Base-by-base conservation (phyloP, 2,113 vertebrate genomes). In the Fukomys damarensis region DNA sequence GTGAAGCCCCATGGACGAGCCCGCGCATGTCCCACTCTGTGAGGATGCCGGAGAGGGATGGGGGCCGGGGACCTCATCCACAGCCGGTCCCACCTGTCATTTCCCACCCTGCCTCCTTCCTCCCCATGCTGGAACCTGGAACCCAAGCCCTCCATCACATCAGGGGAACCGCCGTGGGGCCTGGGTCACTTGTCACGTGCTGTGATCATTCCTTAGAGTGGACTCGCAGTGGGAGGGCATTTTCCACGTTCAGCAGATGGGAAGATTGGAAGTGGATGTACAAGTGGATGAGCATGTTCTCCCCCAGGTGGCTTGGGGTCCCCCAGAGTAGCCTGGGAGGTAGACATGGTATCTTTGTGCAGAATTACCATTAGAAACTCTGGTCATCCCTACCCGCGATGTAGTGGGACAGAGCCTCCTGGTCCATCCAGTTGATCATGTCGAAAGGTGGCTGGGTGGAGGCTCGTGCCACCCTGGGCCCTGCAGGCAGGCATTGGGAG, bases 391-490 rank as follows among this genome's bases (percentile, higher is more conserved):
- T 87, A 32, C 41, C 76, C 26, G 20, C 17, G 30, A 1, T 0
- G 0, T 1, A 77, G 35, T 3, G 41, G 81, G 59, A 3, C 0
- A 0, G 2, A 38, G 12, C 1, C 41, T 41, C 52, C 58, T 14
- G 4, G 43, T 9, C 11, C 6, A 0, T n/a, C 28, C 1, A 16
- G 54, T 12, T 7, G 41, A 56, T 77, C 7, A 0, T 65, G 54
- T 8, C 14, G 76, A 30, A 24, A 24, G 9, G n/a, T 22, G 41
- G 46, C 43, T 3, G 3, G 2, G 54, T 13, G 24, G 38, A 30
- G n/a, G 9, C 54, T 70, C 13, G 32, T 52, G n/a, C 43, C 14
- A 26, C 28, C 86, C 65, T 76, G 30, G 66, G 74, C 46, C 72
- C 58, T 54, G 1, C 19, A 2, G 26, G 32, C 54, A 4, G 16